Evolutionary conservation across 1,140 invertebrate species (phyloP), one percentile per base, ranked within the genome.

Genomic region (Pygmarrhopalites habei): DNA sequence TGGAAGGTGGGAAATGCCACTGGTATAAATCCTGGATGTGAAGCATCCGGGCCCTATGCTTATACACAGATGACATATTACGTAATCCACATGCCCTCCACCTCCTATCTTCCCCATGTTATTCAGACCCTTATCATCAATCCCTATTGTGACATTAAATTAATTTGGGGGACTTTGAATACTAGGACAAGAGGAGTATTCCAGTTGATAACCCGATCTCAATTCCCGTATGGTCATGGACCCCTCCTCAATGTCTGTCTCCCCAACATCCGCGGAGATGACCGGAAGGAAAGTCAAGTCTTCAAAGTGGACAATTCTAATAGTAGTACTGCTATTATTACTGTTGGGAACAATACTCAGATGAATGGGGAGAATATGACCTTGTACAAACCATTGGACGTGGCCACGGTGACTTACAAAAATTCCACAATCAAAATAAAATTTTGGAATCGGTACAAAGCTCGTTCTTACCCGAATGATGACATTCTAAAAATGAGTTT

Each of bases 181-280:
- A n/a, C 5, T 12, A 62, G 62, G 25, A 17, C 44, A 25, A 23
- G 30, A n/a, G 62, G 62, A 21, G 52, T 32, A 26, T 64, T 58
- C 56, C 46, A 39, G 29, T 15, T 64, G 32, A 58, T 64, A 19
- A 64, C 62, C 3, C 19, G 46, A 32, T 5, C 39, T 23, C 19
- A 58, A 15, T 10, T 10, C 17, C 56, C 56, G 32, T 64, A 58
- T 30, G 62, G 62, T 23, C 62, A 64, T 52, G 62, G 62, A 28
- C 28, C 30, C 21, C 7, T 4, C 25, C 14, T 64, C 19, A 51
- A 64, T 21, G 47, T 64, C 2, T 29, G 35, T 7, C 39, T 44
- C 3, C 32, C 41, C 7, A 35, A 35, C 15, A 5, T 35, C 15
- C 5, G 32, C 15, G 32, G 32, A 15, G 32, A 35, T 35, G 44